Conservation (phyloP, 2,888 invertebrate species). For the Phorcus lineatus region DNA sequence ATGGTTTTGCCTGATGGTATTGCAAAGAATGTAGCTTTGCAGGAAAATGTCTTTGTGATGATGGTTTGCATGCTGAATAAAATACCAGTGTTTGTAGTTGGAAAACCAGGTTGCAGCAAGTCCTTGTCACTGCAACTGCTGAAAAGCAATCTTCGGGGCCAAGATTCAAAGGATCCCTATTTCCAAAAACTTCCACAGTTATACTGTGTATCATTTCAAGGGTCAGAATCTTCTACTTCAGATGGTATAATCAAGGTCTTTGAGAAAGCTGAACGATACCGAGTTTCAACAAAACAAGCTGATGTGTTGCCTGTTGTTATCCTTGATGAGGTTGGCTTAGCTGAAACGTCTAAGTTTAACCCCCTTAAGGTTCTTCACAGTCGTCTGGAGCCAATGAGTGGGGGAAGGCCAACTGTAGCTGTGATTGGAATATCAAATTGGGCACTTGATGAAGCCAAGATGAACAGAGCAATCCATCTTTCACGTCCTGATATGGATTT, state of each 20-base stretch:
- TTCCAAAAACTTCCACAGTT: constrained; percentile 31
- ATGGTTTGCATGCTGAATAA: constrained; percentile 33
- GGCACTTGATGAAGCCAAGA: constrained; percentile 49
- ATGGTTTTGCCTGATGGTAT: constrained; percentile 36
- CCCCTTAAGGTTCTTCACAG: constrained; percentile 48
- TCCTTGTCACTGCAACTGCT: constrained; percentile 38
- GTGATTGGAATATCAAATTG: constrained; percentile 41
- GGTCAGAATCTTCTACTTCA: constrained; percentile 43
- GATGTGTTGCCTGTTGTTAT: constrained; percentile 41
- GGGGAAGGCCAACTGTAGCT: constrained; percentile 34
- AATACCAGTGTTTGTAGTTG: constrained; percentile 39
- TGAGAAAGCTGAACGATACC: constrained; percentile 33
- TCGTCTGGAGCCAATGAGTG: constrained; percentile 34
- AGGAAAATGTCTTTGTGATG: constrained; percentile 41
- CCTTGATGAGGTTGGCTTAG: constrained; percentile 47
- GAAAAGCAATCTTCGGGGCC: constrained; percentile 33
- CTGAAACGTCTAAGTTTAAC: constrained; percentile 43
- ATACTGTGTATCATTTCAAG: constrained; percentile 32
- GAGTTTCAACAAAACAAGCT: constrained; percentile 12
- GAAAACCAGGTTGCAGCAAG: constrained; percentile 42
- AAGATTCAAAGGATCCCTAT: constrained; percentile 29
- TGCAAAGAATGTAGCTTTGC: constrained; percentile 36
- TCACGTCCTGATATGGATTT: constrained; percentile 37
- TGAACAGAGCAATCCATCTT: constrained; percentile 48
- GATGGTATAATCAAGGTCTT: constrained; percentile 44